Evolutionary conservation across 2,113 vertebrate genomes (phyloP), one percentile per base, ranked within the genome.

Genomic region (Mus spicilegus): DNA sequence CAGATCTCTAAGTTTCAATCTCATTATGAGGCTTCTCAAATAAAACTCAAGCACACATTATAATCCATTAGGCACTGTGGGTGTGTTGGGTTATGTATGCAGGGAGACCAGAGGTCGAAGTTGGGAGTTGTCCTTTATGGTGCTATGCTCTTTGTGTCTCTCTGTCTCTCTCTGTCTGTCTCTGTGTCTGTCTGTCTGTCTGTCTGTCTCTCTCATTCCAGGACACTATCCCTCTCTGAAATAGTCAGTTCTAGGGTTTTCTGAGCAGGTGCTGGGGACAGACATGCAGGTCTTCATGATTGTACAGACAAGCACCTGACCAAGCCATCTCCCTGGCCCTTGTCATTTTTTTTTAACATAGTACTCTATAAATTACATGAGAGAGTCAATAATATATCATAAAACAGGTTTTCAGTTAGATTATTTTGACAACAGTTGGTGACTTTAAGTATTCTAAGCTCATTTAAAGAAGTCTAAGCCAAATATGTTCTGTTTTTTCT

Each of bases 11-110:
- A 58, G 22, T 95, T 93, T 12, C 24, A 76, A 89, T 93, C 84
- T 89, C 42, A 93, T 90, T 58, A 54, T 92, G 72, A 87, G 93
- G 14, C 67, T 93, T 56, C 90, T 72, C 82, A 87, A 86, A 78
- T 46, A 28, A 89, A 91, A 89, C 87, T 69, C 51, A 94, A 72
- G n/a, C 5, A 67, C 3, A 30, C 78, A 85, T 80, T 49, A 76
- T n/a, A 89, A 82, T 49, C 14, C 61, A 24, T 69, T 80, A 85
- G 93, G 72, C 16, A 30, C 36, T 11, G 49, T 28, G 5, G 82
- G 63, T 20, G 10, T 58, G 20, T 5, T 84, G 61, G 24, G 4
- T 14, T 26, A 46, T 65, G 58, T 1, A 42, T 46, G 39, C n/a
- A 65, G 3, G n/a, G n/a, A 63, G 58, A 46, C 24, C 2, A 46